Evolutionary conservation across 1,140 invertebrate genomes (phyloP), one percentile per base, ranked within the genome.

Genomic region (Monochamus saltuarius): DNA sequence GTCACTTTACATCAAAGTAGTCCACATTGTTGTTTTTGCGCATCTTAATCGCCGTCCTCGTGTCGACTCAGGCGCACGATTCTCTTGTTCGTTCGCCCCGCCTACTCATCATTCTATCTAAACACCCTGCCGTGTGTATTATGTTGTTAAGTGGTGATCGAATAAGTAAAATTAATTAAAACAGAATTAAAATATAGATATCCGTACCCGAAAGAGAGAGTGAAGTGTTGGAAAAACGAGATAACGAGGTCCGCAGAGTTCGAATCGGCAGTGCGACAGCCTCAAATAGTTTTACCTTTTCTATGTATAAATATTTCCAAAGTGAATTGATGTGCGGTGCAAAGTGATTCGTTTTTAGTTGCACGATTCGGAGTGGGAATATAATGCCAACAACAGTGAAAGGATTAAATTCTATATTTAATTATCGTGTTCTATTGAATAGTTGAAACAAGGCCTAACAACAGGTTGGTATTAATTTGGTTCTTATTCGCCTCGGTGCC

Each of bases 41-140:
- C 64, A 65, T 65, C 64, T 62, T 59, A 51, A 63, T 62, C 42
- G 39, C 56, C 56, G 55, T 65, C 62, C 63, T 65, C 59, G 63
- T 65, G 55, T 65, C 52, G 53, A 22, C 56, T 62, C 59, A 51
- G 43, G 59, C 64, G 59, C 64, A 61, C 60, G 59, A 56, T 61
- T 51, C 46, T 40, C 34, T 59, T 65, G 49, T 62, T 53, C 55
- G 40, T 39, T 13, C 43, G 56, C 38, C 52, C 60, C 64, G 55
- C 59, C 64, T 45, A 54, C 64, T 51, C 45, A 58, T 57, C 56
- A 58, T 65, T 57, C 58, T 58, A 51, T 55, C 54, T 34, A 52
- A 52, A 65, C 59, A 65, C 54, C 57, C 42, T 56, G 57, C 45
- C 43, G 22, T 8, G 13, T 53, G 51, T 53, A 16, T 17, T 10